Percentiles rank a stretch among this genome's conserved stretches.
These are phyloP conservation scores for Micrasema longulum DNA, from an alignment of 1,140 invertebrate genomes.

Conservation along the genomic window DNA sequence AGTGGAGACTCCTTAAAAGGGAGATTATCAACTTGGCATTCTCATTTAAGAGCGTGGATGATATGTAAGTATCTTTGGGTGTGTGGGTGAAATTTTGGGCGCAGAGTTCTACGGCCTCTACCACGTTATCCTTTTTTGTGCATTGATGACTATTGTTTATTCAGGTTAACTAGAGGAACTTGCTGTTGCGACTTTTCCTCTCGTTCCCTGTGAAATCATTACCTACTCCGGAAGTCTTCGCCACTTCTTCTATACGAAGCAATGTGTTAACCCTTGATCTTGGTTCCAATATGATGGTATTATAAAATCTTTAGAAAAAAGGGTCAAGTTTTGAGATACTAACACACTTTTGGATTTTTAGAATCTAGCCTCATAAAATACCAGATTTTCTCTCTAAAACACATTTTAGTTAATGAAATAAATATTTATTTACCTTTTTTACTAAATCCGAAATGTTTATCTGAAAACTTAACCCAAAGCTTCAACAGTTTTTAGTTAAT, in stretches of 20 bases:
- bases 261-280: constrained; percentile 19
- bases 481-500: neutral
- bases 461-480: too few species aligned
- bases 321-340: constrained; percentile 16
- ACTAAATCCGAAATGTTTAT: too few species aligned
- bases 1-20: constrained; percentile 39
- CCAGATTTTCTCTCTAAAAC: too few species aligned
- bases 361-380: too few species aligned
- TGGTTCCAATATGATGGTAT: constrained; percentile 21
- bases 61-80: constrained; percentile 54
- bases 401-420: too few species aligned
- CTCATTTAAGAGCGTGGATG: constrained; percentile 42
- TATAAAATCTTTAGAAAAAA: constrained; percentile 6
- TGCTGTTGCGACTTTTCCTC: neutral
- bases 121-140: constrained; percentile 23
- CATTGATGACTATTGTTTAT: constrained; percentile 38
- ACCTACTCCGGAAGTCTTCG: neutral
- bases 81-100: constrained; percentile 23
- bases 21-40: constrained; percentile 47
- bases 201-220: neutral
- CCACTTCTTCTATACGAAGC: constrained; percentile 19
- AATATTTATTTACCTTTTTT: too few species aligned
- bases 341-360: too few species aligned
- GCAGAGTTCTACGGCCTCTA: neutral
- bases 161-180: constrained; percentile 34